A percentile compares a stretch with the other conserved stretches of the same genome.
Conservation (phyloP, 2,113 vertebrate genomes). For the Muscicapa adusta region DNA sequence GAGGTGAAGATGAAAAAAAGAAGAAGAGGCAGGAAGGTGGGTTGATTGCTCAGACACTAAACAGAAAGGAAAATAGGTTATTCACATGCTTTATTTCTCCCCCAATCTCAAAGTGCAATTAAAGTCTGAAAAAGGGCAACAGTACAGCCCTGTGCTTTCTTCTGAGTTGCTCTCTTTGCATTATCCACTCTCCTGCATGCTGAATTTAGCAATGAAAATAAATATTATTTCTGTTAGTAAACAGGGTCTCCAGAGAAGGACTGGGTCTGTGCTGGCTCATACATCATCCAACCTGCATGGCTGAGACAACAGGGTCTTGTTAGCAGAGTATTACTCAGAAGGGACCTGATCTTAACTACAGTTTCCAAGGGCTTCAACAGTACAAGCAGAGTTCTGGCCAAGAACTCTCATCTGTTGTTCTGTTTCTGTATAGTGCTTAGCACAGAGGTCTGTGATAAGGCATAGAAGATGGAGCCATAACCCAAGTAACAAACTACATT, state of each 20-base stretch:
- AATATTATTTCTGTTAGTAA: constrained; percentile 25
- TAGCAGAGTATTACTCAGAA: not conserved
- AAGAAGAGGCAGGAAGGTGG: not conserved
- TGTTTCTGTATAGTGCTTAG: not conserved
- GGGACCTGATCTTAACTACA: not conserved
- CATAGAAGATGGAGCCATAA: not conserved
- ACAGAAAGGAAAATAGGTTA: not conserved
- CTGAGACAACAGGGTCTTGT: not conserved
- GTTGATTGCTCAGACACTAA: not conserved
- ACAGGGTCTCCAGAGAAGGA: constrained; percentile 17
- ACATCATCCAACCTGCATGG: constrained; percentile 12
- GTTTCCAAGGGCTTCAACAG: not conserved
- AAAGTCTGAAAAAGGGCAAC: not conserved
- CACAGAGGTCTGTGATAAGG: not conserved
- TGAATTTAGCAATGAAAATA: constrained; percentile 31
- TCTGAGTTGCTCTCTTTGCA: not conserved
- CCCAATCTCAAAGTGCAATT: not conserved
- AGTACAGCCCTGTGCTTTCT: not conserved
- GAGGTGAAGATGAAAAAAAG: not conserved
- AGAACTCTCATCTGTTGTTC: not conserved
- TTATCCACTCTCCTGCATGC: not conserved
- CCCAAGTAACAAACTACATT: not conserved
- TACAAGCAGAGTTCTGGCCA: not conserved
- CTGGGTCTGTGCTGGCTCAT: constrained; percentile 11
- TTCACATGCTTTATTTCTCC: not conserved